Percentiles rank a stretch among this genome's conserved stretches.
These are phyloP conservation scores for Clavelina lepadiformis DNA, from an alignment of 23 tunicate genomes.

Conservation along the genomic window DNA sequence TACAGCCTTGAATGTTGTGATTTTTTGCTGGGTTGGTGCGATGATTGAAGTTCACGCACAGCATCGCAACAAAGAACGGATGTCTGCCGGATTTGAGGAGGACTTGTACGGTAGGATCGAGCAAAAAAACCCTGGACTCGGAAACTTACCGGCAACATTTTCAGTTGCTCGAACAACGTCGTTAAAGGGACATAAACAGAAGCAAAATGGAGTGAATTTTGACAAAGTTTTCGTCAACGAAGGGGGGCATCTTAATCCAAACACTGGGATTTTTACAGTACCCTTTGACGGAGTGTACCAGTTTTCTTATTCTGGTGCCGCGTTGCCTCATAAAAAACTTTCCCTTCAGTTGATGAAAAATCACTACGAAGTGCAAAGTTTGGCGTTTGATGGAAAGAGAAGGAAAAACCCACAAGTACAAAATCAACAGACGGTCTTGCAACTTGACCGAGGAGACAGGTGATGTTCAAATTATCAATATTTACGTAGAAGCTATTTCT, in stretches of 20 bases:
- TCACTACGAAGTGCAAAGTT: slow-evolving; percentile 39
- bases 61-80: too few species aligned
- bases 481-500: too few species aligned
- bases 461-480: too few species aligned
- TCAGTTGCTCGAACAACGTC: slow-evolving; percentile 21
- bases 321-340: slow-evolving; percentile 17
- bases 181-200: slow-evolving; percentile 38
- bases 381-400: slow-evolving; percentile 45
- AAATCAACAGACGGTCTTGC: slow-evolving; percentile 23
- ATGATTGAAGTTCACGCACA: too few species aligned
- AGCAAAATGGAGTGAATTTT: slow-evolving; percentile 7
- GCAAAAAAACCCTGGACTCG: too few species aligned
- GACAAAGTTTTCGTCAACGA: slow-evolving; percentile 21
- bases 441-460: slow-evolving; percentile 39
- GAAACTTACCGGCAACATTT: slow-evolving; percentile 14
- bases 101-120: too few species aligned
- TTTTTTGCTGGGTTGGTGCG: too few species aligned
- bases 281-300: slow-evolving; percentile 43
- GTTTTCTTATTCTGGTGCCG: slow-evolving; percentile 36
- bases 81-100: too few species aligned
- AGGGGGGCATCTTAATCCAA: slow-evolving; percentile 36
- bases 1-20: too few species aligned
- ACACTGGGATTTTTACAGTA: slow-evolving; percentile 31
- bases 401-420: slow-evolving; percentile 27
- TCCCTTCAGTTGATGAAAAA: slow-evolving; percentile 60